These are phyloP conservation scores for Callipepla squamata DNA, from an alignment of 2,113 vertebrate genomes.

Conservation along the genomic window DNA sequence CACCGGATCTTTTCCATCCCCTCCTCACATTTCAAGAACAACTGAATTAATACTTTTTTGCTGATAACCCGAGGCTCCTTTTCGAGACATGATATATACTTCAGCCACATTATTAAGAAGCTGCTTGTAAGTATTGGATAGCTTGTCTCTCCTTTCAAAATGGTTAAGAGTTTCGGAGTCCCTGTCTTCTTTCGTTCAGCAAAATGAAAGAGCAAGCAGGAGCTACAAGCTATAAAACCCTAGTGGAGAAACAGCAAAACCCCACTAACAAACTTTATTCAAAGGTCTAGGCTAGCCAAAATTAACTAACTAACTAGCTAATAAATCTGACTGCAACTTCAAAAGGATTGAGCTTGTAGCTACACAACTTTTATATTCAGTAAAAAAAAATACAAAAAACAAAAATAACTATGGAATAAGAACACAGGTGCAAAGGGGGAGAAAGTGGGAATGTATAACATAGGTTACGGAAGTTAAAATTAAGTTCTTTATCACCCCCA, in stretches of 20 bases:
- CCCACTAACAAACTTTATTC: not conserved
- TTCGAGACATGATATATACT: not conserved
- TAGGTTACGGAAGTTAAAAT: not conserved
- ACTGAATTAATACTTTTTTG: not conserved
- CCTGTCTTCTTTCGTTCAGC: not conserved
- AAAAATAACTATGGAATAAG: not conserved
- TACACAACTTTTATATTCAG: not conserved
- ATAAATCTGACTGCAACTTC: not conserved
- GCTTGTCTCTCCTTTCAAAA: not conserved
- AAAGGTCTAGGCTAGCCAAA: not conserved
- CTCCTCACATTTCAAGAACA: not conserved
- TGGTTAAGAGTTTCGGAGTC: not conserved
- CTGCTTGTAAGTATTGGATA: not conserved
- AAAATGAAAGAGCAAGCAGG: not conserved
- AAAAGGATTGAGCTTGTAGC: not conserved
- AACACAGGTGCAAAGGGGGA: not conserved
- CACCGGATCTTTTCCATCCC: not conserved
- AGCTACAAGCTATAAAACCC: accelerated
- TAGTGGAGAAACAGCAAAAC: not conserved
- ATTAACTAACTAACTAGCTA: not conserved
- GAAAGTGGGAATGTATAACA: not conserved
- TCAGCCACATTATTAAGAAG: not conserved
- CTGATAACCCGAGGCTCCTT: not conserved
- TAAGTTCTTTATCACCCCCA: not conserved
- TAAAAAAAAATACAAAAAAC: not conserved